Conservation (phyloP, 1,140 invertebrate genomes). For the Battus philenor region DNA sequence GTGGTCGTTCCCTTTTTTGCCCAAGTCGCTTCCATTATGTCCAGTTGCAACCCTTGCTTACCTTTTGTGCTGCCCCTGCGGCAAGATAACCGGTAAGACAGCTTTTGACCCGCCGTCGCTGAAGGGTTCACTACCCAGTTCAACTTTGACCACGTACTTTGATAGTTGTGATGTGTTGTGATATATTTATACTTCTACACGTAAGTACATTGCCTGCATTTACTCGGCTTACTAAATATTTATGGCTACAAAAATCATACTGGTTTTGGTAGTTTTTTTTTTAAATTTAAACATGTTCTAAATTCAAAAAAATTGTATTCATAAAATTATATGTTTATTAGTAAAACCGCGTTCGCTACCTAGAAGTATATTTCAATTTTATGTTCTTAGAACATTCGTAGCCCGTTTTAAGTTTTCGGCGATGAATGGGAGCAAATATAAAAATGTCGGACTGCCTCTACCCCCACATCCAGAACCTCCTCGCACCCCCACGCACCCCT, state of each 20-base stretch:
- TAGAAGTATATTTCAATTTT: neutral
- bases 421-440: conserved; percentile 9
- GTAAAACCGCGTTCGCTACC: neutral
- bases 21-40: conserved; percentile 61
- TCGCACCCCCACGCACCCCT: conserved; percentile 32
- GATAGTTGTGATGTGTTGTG: conserved; percentile 20
- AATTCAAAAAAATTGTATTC: too few relatives aligned
- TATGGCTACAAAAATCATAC: too few relatives aligned
- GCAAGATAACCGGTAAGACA: conserved; percentile 74
- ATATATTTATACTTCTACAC: too few relatives aligned
- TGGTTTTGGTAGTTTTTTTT: too few relatives aligned
- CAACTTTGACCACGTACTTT: conserved; percentile 49
- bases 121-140: conserved; percentile 59
- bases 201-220: too few relatives aligned
- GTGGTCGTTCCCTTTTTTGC: conserved; percentile 30
- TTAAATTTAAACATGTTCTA: too few relatives aligned
- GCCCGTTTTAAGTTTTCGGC: neutral
- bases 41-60: conserved; percentile 53
- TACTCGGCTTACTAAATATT: too few relatives aligned
- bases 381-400: neutral
- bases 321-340: too few relatives aligned
- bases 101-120: conserved; percentile 54
- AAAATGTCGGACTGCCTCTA: conserved; percentile 17
- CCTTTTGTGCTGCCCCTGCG: conserved; percentile 46
- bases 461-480: conserved; percentile 34